phyloP scores from a whole-genome alignment of 2,797 vertebrate genomes.

The Myotis findleyi region DNA sequence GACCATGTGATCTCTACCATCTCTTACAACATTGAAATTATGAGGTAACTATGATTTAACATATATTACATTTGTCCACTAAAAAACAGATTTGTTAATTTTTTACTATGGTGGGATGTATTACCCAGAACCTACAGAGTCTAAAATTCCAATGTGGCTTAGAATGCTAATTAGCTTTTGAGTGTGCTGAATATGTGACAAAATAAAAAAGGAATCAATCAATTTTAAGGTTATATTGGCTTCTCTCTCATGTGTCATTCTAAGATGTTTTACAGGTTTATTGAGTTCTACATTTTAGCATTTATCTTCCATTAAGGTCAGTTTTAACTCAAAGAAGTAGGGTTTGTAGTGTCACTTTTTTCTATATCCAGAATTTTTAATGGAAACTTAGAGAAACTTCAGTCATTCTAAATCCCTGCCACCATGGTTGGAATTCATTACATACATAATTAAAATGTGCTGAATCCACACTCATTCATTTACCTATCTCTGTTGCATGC shows the following conservation, averaged over 20 bases:
- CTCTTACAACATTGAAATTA: neutral
- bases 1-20: slow-evolving; percentile 14
- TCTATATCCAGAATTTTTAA: neutral
- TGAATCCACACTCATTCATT: neutral
- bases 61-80: neutral
- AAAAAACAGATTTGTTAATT: slow-evolving; percentile 16
- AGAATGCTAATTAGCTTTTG: neutral
- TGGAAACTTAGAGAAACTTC: neutral
- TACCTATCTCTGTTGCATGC: neutral
- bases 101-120: neutral
- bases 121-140: neutral
- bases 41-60: neutral
- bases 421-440: neutral
- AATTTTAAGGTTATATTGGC: neutral
- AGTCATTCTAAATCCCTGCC: neutral
- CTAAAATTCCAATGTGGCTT: neutral
- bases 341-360: neutral
- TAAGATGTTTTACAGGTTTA: neutral
- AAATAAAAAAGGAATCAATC: neutral
- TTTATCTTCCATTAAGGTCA: neutral
- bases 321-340: neutral
- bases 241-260: neutral
- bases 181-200: neutral
- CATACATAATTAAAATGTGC: neutral
- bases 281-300: neutral